A percentile compares a stretch with the other conserved stretches of the same genome.
Conservation (phyloP, 2,797 vertebrate species). For the Enteromius thamalakanensis region DNA sequence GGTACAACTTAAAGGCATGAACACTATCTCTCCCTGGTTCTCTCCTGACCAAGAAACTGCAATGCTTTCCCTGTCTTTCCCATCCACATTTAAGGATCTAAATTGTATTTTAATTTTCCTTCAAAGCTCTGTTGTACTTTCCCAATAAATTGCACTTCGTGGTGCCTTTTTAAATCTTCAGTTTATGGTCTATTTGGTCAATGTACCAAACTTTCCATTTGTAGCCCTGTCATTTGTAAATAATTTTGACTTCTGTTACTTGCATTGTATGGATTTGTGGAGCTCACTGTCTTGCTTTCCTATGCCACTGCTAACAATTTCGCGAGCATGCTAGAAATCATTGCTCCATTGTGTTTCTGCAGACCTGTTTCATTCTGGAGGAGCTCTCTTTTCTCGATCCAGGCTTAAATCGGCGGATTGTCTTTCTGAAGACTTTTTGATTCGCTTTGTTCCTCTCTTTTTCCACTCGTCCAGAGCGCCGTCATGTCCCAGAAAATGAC, state of each 20-base stretch:
- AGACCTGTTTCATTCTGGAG: constrained; percentile 69
- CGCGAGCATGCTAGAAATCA: constrained; percentile 64
- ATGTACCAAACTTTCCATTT: constrained; percentile 18
- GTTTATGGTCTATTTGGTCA: constrained; percentile 46
- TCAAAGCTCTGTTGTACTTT: constrained; percentile 26
- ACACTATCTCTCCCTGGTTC: constrained; percentile 5
- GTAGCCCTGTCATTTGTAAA: constrained; percentile 30
- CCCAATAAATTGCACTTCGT: constrained; percentile 27
- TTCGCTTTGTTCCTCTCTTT: constrained; percentile 63
- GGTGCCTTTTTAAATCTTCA: constrained; percentile 38
- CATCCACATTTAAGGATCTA: constrained; percentile 48
- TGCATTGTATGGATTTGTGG: constrained; percentile 54
- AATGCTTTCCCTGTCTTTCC: constrained; percentile 46
- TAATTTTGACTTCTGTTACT: constrained; percentile 35
- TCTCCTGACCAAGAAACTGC: constrained; percentile 37
- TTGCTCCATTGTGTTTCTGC: constrained; percentile 78
- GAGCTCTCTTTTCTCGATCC: constrained; percentile 64
- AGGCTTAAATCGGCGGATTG: constrained; percentile 52
- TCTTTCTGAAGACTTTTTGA: constrained; percentile 51
- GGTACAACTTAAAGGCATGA: constrained; percentile 2
- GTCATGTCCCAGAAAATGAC: constrained; percentile 79
- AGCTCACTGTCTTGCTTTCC: constrained; percentile 54
- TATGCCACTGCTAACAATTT: constrained; percentile 59
- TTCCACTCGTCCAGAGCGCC: constrained; percentile 36
- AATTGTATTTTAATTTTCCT: constrained; percentile 24